phyloP scores from a whole-genome alignment of 2,797 vertebrate genomes.

The Catamblyrhynchus diadema region DNA sequence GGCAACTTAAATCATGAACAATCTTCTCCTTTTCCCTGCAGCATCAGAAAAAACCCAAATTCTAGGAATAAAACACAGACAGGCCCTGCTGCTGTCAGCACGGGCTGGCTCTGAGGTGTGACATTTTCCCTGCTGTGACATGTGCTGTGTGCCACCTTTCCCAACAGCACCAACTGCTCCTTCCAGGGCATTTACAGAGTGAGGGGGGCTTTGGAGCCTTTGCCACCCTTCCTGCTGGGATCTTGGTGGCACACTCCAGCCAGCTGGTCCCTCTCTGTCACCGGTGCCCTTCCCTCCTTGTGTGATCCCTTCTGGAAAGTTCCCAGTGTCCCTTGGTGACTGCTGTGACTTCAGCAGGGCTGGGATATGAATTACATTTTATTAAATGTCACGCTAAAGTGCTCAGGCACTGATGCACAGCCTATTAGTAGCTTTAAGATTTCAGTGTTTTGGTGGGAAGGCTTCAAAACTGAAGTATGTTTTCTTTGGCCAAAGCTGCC shows the following conservation, averaged over 20 bases:
- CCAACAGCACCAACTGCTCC: background rate
- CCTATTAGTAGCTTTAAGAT: slow-evolving; percentile 58
- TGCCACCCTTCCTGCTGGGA: background rate
- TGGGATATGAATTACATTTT: slow-evolving; percentile 30
- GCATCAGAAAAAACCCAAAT: background rate
- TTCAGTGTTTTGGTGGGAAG: slow-evolving; percentile 71
- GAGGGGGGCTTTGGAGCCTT: background rate
- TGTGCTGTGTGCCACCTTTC: background rate
- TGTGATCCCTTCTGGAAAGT: background rate
- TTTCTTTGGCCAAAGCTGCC: slow-evolving; percentile 74
- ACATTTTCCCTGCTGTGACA: background rate
- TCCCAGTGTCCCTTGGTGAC: background rate
- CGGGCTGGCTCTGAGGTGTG: fast-evolving
- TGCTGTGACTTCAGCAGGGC: background rate
- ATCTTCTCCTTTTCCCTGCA: background rate
- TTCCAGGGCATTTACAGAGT: background rate
- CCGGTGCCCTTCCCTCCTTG: background rate
- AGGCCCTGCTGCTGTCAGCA: fast-evolving
- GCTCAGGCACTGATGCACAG: slow-evolving; percentile 48
- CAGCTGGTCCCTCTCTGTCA: background rate
- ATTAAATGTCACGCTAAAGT: slow-evolving; percentile 62
- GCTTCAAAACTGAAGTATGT: slow-evolving; percentile 68
- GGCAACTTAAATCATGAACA: background rate
- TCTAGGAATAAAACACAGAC: fast-evolving
- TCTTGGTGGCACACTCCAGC: background rate